A percentile compares a stretch with the other conserved stretches of the same genome.
Evolutionary conservation across 1,140 invertebrate genomes (phyloP).

Genomic region (Diachasmimorpha longicaudata): DNA sequence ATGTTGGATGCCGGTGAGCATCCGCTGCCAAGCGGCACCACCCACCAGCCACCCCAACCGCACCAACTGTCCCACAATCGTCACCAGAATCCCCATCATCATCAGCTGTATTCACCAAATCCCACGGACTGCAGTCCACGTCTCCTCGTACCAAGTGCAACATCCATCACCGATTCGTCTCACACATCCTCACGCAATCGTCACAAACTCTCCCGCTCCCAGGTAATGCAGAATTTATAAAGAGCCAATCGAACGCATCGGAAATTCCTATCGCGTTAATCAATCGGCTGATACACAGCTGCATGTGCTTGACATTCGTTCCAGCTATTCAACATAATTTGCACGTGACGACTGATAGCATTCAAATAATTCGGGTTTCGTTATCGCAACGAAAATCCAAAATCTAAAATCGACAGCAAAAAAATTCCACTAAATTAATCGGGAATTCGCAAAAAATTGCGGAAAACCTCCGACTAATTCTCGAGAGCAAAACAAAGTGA

Average conservation of each 20-base stretch:
- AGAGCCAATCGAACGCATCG: background rate
- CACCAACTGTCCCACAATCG: constrained; percentile 40
- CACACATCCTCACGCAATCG: constrained; percentile 47
- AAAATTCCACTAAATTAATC: no score
- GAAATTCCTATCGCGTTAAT: background rate
- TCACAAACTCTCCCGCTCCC: constrained; percentile 68
- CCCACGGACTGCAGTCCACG: constrained; percentile 45
- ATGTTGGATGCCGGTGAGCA: constrained; percentile 62
- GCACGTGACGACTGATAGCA: background rate
- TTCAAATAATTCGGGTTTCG: no score
- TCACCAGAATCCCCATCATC: constrained; percentile 38
- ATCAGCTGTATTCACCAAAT: constrained; percentile 28
- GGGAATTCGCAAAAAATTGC: no score
- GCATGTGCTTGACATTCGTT: background rate
- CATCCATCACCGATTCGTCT: constrained; percentile 42
- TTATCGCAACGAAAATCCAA: no score
- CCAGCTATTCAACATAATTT: background rate
- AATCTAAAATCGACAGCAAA: no score
- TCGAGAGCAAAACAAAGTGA: no score
- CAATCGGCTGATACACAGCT: background rate
- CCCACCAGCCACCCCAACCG: constrained; percentile 44
- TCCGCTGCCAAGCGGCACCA: constrained; percentile 42
- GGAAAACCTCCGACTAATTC: no score
- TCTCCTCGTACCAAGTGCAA: constrained; percentile 52
- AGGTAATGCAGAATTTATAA: constrained; percentile 54